These are phyloP conservation scores for Felis catus DNA, from an alignment of 2,113 vertebrate genomes.

Conservation along the genomic window DNA sequence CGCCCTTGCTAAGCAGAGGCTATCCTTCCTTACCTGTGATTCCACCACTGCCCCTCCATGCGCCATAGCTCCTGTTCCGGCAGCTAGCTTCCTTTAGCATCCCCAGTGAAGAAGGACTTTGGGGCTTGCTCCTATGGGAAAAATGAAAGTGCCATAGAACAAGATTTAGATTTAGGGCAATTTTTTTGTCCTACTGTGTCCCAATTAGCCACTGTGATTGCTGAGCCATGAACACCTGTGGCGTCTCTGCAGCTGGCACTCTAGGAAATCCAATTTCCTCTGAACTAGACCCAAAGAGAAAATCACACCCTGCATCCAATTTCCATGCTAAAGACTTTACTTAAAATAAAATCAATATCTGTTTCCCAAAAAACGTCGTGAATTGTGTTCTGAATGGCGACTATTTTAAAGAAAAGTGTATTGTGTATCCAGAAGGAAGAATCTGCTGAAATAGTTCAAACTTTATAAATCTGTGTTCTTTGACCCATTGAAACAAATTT, in stretches of 20 bases:
- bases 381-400: background rate
- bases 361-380: constrained; percentile 11
- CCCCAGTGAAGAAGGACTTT: background rate
- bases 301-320: background rate
- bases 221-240: background rate
- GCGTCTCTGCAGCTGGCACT: background rate
- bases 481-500: background rate
- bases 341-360: constrained; percentile 56
- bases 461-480: background rate
- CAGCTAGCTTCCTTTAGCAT: background rate
- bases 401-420: background rate
- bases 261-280: background rate
- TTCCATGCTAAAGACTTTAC: constrained; percentile 16
- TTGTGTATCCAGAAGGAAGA: background rate
- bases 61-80: fast-evolving
- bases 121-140: background rate
- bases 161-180: background rate
- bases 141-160: background rate
- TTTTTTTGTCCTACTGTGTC: constrained; percentile 29
- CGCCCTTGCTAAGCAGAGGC: fast-evolving
- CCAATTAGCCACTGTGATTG: background rate
- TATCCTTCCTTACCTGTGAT: background rate
- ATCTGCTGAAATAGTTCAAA: background rate
- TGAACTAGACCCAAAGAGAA: background rate
- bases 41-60: fast-evolving